A percentile compares a stretch with the other conserved stretches of the same genome.
Evolutionary conservation across 2,113 vertebrate genomes (phyloP).

Genomic region (Upupa epops): DNA sequence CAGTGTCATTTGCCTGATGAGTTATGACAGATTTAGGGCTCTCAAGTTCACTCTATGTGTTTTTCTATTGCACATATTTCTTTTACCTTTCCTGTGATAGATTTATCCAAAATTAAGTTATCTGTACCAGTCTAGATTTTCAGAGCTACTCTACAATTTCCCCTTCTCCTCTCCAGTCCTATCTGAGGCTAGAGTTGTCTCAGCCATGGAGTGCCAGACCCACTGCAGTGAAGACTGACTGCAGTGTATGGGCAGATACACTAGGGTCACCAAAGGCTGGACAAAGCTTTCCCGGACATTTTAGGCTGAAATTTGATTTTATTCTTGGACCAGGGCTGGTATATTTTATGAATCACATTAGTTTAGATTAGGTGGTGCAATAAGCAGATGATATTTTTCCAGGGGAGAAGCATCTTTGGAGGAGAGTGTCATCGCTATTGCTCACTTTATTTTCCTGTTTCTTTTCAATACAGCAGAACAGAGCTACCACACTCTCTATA

Average conservation of each 20-base stretch:
- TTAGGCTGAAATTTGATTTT: not conserved
- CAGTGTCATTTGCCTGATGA: not conserved
- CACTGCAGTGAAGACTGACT: not conserved
- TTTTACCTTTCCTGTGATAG: not conserved
- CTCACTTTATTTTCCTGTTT: constrained; percentile 16
- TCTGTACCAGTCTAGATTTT: not conserved
- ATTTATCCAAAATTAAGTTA: not conserved
- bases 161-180: not conserved
- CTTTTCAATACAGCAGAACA: not conserved
- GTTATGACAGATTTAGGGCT: not conserved
- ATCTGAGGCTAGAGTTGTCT: not conserved
- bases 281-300: not conserved
- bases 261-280: not conserved
- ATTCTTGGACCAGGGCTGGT: not conserved
- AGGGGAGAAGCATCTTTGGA: not conserved
- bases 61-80: not conserved
- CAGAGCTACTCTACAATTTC: not conserved
- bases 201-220: not conserved
- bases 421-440: not conserved
- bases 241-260: not conserved
- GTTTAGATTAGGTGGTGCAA: not conserved
- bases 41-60: not conserved
- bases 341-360: not conserved
- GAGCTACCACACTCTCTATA: not conserved
- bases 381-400: not conserved